These are phyloP conservation scores for Aegithalos caudatus DNA, from an alignment of 2,113 vertebrate species.

Conservation along the genomic window DNA sequence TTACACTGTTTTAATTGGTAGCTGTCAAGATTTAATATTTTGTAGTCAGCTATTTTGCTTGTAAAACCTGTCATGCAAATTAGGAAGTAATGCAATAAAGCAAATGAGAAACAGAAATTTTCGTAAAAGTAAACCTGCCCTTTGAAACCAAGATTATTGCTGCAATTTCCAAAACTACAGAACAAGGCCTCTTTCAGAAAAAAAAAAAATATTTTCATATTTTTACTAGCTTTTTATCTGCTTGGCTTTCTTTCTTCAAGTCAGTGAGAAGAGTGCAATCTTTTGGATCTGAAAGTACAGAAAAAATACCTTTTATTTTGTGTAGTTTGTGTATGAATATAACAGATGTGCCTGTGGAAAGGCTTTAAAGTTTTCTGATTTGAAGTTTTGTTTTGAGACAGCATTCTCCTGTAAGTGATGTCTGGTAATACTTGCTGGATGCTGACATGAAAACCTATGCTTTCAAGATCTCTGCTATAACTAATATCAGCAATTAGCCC, in stretches of 20 bases:
- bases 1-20: background rate
- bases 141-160: background rate
- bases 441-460: background rate
- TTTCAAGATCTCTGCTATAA: background rate
- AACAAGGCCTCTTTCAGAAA: background rate
- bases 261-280: background rate
- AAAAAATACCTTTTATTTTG: background rate
- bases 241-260: background rate
- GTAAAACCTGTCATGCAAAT: background rate
- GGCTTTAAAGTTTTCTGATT: background rate
- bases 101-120: background rate
- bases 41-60: background rate
- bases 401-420: background rate
- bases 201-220: background rate
- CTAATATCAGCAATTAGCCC: background rate
- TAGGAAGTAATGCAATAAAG: background rate
- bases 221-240: background rate
- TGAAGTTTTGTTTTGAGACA: background rate
- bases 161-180: background rate
- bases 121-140: background rate
- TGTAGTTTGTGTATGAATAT: background rate
- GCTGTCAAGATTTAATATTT: background rate
- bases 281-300: background rate
- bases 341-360: background rate
- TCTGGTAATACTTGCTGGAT: background rate